These are phyloP conservation scores for Palythoa grandis DNA, from an alignment of 92 coral and sea anemone genomes.

Conservation along the genomic window DNA sequence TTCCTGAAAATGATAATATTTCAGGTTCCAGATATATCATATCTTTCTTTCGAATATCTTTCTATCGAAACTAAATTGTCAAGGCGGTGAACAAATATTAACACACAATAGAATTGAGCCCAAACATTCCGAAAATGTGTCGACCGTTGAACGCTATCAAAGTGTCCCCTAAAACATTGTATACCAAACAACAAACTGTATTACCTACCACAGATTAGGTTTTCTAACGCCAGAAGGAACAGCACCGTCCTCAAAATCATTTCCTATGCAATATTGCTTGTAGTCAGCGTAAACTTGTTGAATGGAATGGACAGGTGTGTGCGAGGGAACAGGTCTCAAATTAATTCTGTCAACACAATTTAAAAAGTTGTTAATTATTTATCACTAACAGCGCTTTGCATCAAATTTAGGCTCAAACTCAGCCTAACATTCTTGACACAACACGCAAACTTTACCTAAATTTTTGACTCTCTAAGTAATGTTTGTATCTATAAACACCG, in stretches of 20 bases:
- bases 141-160: not conserved
- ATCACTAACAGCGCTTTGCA: constrained; percentile 24
- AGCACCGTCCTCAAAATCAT: constrained; percentile 2
- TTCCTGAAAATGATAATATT: not conserved
- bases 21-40: not conserved
- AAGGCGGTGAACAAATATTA: not conserved
- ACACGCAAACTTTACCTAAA: not conserved
- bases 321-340: constrained; percentile 13
- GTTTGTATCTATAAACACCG: no score
- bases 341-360: constrained; percentile 42
- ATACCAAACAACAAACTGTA: not conserved
- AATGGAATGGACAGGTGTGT: constrained; percentile 11
- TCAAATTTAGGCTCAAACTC: not conserved
- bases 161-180: not conserved
- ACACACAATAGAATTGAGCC: constrained; percentile 1
- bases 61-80: not conserved
- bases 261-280: not conserved
- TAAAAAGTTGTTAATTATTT: constrained; percentile 11
- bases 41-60: not conserved
- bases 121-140: constrained; percentile 23
- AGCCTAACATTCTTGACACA: not conserved
- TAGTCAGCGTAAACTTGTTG: not conserved
- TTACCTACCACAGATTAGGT: constrained; percentile 8
- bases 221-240: not conserved
- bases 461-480: not conserved